These are phyloP conservation scores for Agrilus mali DNA, from an alignment of 2,888 invertebrate species.

Conservation along the genomic window DNA sequence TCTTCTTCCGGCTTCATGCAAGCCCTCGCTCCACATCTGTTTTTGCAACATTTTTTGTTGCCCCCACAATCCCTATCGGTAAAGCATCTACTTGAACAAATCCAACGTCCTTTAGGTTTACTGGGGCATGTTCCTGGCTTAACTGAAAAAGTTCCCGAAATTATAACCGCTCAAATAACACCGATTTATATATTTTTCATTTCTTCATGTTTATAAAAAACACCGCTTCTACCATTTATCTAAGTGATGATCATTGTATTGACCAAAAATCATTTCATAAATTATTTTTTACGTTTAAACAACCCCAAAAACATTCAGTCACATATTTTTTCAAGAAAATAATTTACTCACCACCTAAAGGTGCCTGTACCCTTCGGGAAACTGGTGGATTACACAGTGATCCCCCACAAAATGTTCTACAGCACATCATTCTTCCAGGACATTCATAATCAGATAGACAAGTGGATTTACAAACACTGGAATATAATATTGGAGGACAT, in stretches of 20 bases:
- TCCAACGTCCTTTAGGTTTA: conserved; percentile 30
- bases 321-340: too few species aligned
- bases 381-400: conserved; percentile 27
- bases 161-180: not conserved
- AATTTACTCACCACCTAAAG: conserved; percentile 12
- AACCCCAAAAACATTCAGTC: too few species aligned
- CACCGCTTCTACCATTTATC: not conserved
- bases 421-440: conserved; percentile 27
- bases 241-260: not conserved
- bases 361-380: conserved; percentile 19
- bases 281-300: too few species aligned
- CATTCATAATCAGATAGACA: conserved; percentile 28
- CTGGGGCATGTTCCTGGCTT: conserved; percentile 31
- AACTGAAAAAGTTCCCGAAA: conserved; percentile 15
- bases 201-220: not conserved
- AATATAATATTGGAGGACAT: conserved; percentile 28
- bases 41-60: conserved; percentile 30
- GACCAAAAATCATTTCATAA: not conserved
- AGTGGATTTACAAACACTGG: conserved; percentile 24
- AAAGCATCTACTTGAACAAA: conserved; percentile 31
- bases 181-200: too few species aligned
- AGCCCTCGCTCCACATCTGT: conserved; percentile 32
- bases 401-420: conserved; percentile 31
- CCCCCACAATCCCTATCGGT: conserved; percentile 30
- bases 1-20: conserved; percentile 26